Evolutionary conservation across 2,797 vertebrate genomes (phyloP), one percentile per base, ranked within the genome.

Genomic region (Phataginus tricuspis): DNA sequence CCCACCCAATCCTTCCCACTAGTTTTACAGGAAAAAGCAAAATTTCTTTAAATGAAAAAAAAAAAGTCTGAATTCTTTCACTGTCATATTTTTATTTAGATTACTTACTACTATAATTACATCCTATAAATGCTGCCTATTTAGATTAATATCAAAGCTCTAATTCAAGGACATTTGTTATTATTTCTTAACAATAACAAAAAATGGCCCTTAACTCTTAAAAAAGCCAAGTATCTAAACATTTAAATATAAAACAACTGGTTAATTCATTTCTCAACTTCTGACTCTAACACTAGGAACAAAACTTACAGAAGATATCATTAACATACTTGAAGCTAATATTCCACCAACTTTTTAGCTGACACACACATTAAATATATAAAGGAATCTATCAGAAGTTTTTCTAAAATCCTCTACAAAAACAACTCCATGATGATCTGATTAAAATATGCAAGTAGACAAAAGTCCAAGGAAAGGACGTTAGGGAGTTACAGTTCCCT

Each of bases 361-460:
- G 55, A 79, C 15, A 90, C n/a, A 95, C 85, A 94, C 51, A 23
- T 63, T 72, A 80, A 83, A 63, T n/a, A 29, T 27, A 88, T 75
- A 74, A 88, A 64, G 5, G 31, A 90, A 77, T 5, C 12, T 21
- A 80, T 74, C 23, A n/a, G 9, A 34, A 77, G 7, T 16, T 53
- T 51, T 95, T 74, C 53, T 34, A 6, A n/a, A 94, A 64, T 61
- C 4, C 7, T 79, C 42, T 84, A 51, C 29, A 53, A 68, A 86
- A 84, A 49, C 4, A 9, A 72, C 11, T 77, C 29, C 13, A 13
- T n/a, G 49, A 31, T 57, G 42, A 34, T 66, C 18, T 37, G 82
- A 23, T 57, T 71, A 59, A 77, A 90, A 87, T 25, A n/a, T 21
- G 53, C 15, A 68, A 45, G 25, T 29, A 84, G 29, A 42, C 34